Percentiles rank a stretch among this genome's conserved stretches.
phyloP scores from a whole-genome alignment of 2,797 vertebrate species.

The Pangasius macronema region DNA sequence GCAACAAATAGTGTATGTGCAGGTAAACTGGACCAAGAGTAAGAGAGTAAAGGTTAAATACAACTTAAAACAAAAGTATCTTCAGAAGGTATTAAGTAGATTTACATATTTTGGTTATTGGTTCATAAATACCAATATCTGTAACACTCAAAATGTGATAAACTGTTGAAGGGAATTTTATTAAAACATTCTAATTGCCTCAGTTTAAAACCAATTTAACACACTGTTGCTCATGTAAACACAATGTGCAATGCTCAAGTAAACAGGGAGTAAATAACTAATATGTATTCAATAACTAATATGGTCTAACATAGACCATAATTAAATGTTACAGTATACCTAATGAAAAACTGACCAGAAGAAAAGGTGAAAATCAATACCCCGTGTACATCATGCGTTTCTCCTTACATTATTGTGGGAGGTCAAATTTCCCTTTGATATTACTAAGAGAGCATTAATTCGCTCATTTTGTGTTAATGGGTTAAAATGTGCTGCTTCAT shows the following conservation, averaged over 20 bases:
- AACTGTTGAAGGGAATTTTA: background rate
- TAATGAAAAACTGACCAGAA: slow-evolving; percentile 3
- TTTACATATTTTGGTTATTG: background rate
- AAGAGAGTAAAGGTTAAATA: background rate
- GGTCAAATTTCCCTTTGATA: background rate
- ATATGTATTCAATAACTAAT: background rate
- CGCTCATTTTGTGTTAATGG: background rate
- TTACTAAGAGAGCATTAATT: background rate
- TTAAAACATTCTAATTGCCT: slow-evolving; percentile 1
- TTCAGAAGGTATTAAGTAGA: background rate
- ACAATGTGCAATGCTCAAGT: background rate
- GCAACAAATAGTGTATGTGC: slow-evolving; percentile 18
- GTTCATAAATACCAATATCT: background rate
- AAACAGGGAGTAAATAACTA: background rate
- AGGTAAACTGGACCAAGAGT: background rate
- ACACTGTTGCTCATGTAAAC: background rate
- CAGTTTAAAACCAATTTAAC: background rate
- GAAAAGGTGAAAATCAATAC: background rate
- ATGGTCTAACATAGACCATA: slow-evolving; percentile 16
- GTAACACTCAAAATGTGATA: background rate
- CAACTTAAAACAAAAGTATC: background rate
- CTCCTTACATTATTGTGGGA: background rate
- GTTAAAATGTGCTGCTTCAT: slow-evolving; percentile 24
- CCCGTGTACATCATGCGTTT: background rate
- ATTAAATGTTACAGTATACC: background rate